Evolutionary conservation across 2,113 vertebrate species (phyloP).

Genomic region (Pelmatolapia mariae): DNA sequence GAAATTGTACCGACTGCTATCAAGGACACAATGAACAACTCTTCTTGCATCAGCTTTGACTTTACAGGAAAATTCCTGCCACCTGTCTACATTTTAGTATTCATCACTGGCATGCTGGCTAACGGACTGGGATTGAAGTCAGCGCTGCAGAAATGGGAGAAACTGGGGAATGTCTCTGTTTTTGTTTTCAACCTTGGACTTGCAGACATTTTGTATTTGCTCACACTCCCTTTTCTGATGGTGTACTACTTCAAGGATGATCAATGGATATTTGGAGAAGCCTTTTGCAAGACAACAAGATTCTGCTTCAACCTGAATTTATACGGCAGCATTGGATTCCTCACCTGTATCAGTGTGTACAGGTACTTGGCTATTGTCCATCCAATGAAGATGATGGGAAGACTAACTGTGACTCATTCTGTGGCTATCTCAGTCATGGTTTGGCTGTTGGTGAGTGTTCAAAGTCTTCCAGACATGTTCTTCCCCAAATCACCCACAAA

Average conservation of each 20-base stretch:
- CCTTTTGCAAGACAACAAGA: slow-evolving; percentile 73
- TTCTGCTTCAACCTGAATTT: slow-evolving; percentile 79
- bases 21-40: background rate
- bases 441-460: slow-evolving; percentile 67
- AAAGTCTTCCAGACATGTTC: slow-evolving; percentile 67
- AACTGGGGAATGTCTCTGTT: slow-evolving; percentile 47
- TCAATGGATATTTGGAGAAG: slow-evolving; percentile 70
- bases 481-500: slow-evolving; percentile 38
- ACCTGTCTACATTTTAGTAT: slow-evolving; percentile 64
- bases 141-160: slow-evolving; percentile 38
- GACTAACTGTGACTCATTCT: slow-evolving; percentile 29
- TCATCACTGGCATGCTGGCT: slow-evolving; percentile 68
- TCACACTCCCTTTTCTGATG: slow-evolving; percentile 76
- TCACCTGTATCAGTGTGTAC: slow-evolving; percentile 81
- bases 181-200: slow-evolving; percentile 76
- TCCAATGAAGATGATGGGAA: slow-evolving; percentile 66
- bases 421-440: slow-evolving; percentile 41
- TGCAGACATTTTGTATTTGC: slow-evolving; percentile 76
- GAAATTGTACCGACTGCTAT: background rate
- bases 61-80: slow-evolving; percentile 66
- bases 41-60: background rate
- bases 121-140: slow-evolving; percentile 64
- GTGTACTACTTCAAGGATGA: slow-evolving; percentile 56
- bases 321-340: too few species aligned
- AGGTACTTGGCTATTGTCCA: slow-evolving; percentile 81